Evolutionary conservation across 2,888 invertebrate species (phyloP), one percentile per base, ranked within the genome.

Genomic region (Apodemia mormo): DNA sequence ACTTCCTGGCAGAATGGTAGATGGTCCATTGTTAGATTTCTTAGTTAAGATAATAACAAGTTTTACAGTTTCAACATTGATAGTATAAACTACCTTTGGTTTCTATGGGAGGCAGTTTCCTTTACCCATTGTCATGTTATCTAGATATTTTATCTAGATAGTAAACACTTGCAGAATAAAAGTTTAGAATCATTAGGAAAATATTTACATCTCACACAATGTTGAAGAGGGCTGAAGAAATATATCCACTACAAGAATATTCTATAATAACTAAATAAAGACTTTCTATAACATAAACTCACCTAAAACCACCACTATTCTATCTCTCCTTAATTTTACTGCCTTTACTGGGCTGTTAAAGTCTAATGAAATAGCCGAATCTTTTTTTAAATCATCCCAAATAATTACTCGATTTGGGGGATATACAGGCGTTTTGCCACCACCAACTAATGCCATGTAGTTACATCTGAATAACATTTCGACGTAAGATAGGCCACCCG

Each of bases 401-500:
- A 99, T 97, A 91, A 99, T 97, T 29, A 99, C 98, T 95, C 97
- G 97, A 83, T 99, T 98, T 29, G 97, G 96, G 49, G 99, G 98
- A 94, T 98, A 99, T 75, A 98, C 95, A 2, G 99, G 98, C 69
- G 96, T 96, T 76, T 96, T 95, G 66, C 99, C 99, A 73, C 99
- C 99, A 68, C 99, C 99, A 70, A 99, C 98, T 71, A 99, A 92
- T 29, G 99, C 99, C 88, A 99, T 94, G 87, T 98, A 98, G 92
- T 99, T 99, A 88, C 99, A 99, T 76, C 99, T 95, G 88, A 99
- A 99, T 68, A 99, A 93, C 99, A 99, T 99, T 92, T 99, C 99
- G 7, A 99, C 98, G 85, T 97, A 97, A 70, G 97, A 96, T 68
- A 99, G 95, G 8, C 99, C 99, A 65, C 98, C 99, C 89, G 98